Evolutionary conservation across 1,140 invertebrate species (phyloP), one percentile per base, ranked within the genome.

Genomic region (Drosophila saltans): DNA sequence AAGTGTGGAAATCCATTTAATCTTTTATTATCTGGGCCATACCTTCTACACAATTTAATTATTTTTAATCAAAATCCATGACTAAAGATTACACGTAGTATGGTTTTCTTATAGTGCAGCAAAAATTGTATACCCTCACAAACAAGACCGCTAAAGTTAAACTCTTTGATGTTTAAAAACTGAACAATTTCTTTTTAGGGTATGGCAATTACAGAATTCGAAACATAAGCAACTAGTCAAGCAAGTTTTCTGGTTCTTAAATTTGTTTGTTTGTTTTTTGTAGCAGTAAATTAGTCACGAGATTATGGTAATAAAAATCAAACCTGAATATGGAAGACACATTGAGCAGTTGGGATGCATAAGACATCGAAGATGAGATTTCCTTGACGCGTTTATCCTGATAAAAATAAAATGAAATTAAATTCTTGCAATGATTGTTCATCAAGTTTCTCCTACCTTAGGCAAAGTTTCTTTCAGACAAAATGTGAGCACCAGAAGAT

Each of bases 381-480:
- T 91, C 81, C 39, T 75, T 77, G 10, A 90, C 83, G 16, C 90
- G 90, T 73, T 91, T 91, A 45, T 85, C 94, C 95, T 97, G 92
- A 72, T 94, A 94, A 61, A 91, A 91, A 80, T 74, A 73, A 76
- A 75, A 43, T 48, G 52, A 63, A 39, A 72, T 55, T 30, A 10
- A 24, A 48, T 55, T 0, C 1, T 62, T 24, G 2, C n/a, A 26
- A 39, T 0, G 7, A 59, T 28, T 28, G 7, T 7, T 3, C 10
- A 30, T 55, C 21, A 24, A 11, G 1, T 7, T 7, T 0, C 10
- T 39, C 64, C 16, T 2, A 91, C 95, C 92, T 94, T 93, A 11
- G 97, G 95, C 73, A 99, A 93, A 58, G 97, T 97, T 94, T 99
- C 98, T 75, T 96, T 95, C 77, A 99, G 95, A 72, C 93, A 96